Base-by-base conservation (phyloP, 2,888 invertebrate species). In the Cheilosia vulpina region DNA sequence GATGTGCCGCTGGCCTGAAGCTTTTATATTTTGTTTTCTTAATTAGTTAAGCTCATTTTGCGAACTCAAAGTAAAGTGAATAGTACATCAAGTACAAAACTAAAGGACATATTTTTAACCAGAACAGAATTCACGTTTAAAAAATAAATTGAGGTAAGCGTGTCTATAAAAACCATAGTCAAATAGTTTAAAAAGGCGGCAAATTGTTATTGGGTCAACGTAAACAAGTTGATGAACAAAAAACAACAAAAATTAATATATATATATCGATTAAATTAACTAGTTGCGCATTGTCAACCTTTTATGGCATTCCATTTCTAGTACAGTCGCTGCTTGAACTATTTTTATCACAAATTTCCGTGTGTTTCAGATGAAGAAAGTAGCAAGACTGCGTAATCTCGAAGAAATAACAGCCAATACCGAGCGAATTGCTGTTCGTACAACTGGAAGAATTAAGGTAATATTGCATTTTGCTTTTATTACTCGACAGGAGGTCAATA, bases 361-460 rank as follows among this genome's bases (percentile, higher is more conserved):
- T 21, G 6, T 45, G n/a, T 50, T 50, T 34, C 27, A 79, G 75
- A 84, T 84, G 84, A 84, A 84, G 47, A 79, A 75, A 66, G 79
- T 71, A 11, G 60, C 73, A 41, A 73, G 78, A 72, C 71, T 73
- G 11, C 69, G 84, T 50, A 84, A 84, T 43, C 60, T 34, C 6
- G 84, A 84, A 27, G 84, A 71, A 57, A 52, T 75, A 1, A 1
- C 68, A 27, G 27, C 17, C 21, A 73, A 78, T 45, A 68, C 65
- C 5, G 87, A 88, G 45, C 75, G 88, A 31, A 68, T 88, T 27
- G 87, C 87, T 43, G 90, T 91, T 7, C 91, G 92, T 17, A 92
- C 92, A 11, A 91, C 91, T 13, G 92, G 92, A 2, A 90, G 92
- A 21, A 91, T 92, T 4, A 92, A 91, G 89, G 91, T 90, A 87